phyloP scores from a whole-genome alignment of 2,113 vertebrate genomes.

The Pachyramphus minor region DNA sequence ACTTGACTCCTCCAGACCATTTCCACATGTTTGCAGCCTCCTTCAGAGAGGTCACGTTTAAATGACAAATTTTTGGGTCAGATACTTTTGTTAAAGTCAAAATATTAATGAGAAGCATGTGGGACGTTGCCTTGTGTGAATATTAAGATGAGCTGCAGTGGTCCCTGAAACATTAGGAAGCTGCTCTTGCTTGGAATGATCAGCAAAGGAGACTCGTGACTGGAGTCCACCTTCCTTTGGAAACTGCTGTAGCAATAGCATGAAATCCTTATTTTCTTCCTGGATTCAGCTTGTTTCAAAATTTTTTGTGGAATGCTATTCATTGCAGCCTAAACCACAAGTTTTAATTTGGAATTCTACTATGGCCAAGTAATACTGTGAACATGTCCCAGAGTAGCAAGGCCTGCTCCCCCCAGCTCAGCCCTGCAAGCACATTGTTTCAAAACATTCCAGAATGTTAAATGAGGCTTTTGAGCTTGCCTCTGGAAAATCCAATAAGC shows the following conservation, averaged over 20 bases:
- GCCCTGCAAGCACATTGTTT: neutral
- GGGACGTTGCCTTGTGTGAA: neutral
- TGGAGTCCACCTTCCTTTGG: neutral
- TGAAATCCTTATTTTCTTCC: neutral
- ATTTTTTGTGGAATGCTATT: neutral
- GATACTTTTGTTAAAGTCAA: neutral
- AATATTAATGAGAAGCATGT: neutral
- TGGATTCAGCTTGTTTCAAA: neutral
- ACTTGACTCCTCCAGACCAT: accelerated
- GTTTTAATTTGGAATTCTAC: conserved; percentile 61
- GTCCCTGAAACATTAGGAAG: neutral
- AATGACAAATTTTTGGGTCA: neutral
- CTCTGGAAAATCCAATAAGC: conserved; percentile 9
- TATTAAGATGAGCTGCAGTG: neutral
- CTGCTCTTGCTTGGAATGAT: neutral
- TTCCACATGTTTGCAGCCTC: neutral
- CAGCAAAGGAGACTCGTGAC: neutral
- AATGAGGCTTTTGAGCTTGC: neutral
- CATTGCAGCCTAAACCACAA: conserved; percentile 39
- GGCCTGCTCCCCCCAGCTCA: neutral
- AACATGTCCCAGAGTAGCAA: neutral
- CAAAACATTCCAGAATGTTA: conserved; percentile 21
- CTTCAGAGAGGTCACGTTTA: neutral
- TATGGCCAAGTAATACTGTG: conserved; percentile 25
- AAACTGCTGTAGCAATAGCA: neutral